A percentile compares a stretch with the other conserved stretches of the same genome.
Evolutionary conservation across 2,888 invertebrate species (phyloP).

Genomic region (Oscheius sp.): DNA sequence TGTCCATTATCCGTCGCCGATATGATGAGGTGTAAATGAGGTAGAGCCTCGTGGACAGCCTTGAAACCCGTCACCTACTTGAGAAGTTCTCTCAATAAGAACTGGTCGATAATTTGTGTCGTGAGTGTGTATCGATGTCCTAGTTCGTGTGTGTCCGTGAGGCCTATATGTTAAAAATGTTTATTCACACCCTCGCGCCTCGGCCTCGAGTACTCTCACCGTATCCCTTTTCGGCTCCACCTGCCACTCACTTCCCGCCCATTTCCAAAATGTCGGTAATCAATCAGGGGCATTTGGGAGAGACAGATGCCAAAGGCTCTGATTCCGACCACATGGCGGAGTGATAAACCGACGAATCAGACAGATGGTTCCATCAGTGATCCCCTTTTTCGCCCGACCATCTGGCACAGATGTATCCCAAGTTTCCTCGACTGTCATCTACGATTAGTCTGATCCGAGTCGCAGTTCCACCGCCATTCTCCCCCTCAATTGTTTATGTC

Average conservation of each 20-base stretch:
- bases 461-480: constrained; percentile 11
- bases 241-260: constrained; percentile 7
- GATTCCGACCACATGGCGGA: constrained; percentile 26
- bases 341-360: constrained; percentile 28
- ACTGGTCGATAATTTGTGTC: neutral
- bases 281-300: constrained; percentile 3
- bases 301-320: constrained; percentile 21
- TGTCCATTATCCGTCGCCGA: constrained; percentile 33
- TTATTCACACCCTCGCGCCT: constrained; percentile 33
- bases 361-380: constrained; percentile 12
- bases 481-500: constrained; percentile 14
- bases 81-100: neutral
- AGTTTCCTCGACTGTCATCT: neutral
- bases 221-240: constrained; percentile 16
- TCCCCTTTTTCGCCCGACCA: constrained; percentile 19
- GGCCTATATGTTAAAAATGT: constrained; percentile 33
- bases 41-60: constrained; percentile 19
- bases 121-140: constrained; percentile 30
- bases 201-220: constrained; percentile 29
- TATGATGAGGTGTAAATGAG: constrained; percentile 36
- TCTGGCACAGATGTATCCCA: constrained; percentile 23
- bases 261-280: constrained; percentile 17
- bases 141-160: constrained; percentile 32
- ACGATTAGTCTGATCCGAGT: constrained; percentile 2
- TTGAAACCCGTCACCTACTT: constrained; percentile 24